Percentiles rank a stretch among this genome's conserved stretches.
phyloP scores from a whole-genome alignment of 1,140 invertebrate species.

The Alviniconcha marisindica region DNA sequence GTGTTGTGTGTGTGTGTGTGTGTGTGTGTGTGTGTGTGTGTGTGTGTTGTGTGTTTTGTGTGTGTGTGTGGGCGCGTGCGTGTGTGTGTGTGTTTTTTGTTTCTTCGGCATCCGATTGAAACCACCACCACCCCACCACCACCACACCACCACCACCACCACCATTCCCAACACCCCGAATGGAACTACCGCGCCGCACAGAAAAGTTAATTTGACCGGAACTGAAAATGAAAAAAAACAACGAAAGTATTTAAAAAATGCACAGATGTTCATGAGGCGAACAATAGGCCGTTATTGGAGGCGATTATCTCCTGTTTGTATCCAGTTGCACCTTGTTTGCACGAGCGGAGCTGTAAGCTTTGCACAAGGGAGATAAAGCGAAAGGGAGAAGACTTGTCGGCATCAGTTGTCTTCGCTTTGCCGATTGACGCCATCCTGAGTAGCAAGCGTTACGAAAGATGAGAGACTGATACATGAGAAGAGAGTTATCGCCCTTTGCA shows the following conservation, averaged over 20 bases:
- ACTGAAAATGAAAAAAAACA: no score
- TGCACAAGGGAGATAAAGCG: slow-evolving; percentile 26
- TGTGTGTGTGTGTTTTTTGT: no score
- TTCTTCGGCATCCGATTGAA: no score
- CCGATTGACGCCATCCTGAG: slow-evolving; percentile 28
- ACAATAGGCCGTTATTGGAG: not conserved
- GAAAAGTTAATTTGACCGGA: no score
- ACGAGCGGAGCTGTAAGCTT: slow-evolving; percentile 6
- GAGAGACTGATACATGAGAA: slow-evolving; percentile 13
- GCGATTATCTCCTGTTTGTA: not conserved
- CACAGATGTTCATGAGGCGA: not conserved
- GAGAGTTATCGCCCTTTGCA: not conserved
- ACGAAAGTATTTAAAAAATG: not conserved
- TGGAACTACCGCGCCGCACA: no score
- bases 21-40: no score
- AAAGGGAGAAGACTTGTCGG: slow-evolving; percentile 20
- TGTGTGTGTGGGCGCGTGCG: no score
- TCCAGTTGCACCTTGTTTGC: slow-evolving; percentile 13
- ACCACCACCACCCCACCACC: no score
- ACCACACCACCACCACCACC: no score
- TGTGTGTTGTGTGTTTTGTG: no score
- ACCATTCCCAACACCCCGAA: no score
- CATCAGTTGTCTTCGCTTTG: slow-evolving; percentile 24
- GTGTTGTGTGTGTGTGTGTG: no score
- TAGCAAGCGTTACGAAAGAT: not conserved